Percentiles rank a stretch among this genome's conserved stretches.
Evolutionary conservation across 2,113 vertebrate species (phyloP).

Genomic region (Myotis lucifugus): DNA sequence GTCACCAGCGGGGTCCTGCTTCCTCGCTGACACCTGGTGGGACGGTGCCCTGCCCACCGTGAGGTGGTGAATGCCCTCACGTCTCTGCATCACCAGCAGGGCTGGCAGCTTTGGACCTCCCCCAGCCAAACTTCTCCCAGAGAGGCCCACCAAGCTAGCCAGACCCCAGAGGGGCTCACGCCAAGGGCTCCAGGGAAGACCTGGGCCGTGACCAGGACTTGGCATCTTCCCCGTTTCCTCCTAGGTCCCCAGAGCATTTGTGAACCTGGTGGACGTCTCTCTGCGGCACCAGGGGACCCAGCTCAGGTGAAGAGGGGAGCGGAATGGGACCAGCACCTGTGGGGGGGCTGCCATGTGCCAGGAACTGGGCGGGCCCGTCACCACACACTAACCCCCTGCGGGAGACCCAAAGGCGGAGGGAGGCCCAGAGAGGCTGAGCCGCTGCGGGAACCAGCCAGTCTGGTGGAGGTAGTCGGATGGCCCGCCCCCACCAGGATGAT

Average conservation of each 20-base stretch:
- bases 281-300: slow-evolving; percentile 28
- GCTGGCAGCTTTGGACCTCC: neutral
- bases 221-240: neutral
- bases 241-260: slow-evolving; percentile 85
- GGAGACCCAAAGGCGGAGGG: neutral
- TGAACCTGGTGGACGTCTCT: slow-evolving; percentile 85
- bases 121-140: neutral
- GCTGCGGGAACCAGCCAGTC: neutral
- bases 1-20: accelerated
- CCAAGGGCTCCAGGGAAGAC: neutral
- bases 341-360: accelerated
- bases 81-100: neutral
- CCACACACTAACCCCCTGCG: accelerated
- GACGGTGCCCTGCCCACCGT: neutral
- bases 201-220: neutral
- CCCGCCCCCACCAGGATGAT: neutral
- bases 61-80: accelerated
- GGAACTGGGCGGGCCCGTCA: neutral
- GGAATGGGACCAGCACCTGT: neutral
- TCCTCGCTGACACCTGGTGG: neutral
- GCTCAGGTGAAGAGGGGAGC: slow-evolving; percentile 77
- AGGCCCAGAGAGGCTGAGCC: neutral
- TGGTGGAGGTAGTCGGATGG: accelerated
- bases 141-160: accelerated
- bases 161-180: neutral